Evolutionary conservation across 2,888 invertebrate genomes (phyloP).

Genomic region (Epsilonema sp.): DNA sequence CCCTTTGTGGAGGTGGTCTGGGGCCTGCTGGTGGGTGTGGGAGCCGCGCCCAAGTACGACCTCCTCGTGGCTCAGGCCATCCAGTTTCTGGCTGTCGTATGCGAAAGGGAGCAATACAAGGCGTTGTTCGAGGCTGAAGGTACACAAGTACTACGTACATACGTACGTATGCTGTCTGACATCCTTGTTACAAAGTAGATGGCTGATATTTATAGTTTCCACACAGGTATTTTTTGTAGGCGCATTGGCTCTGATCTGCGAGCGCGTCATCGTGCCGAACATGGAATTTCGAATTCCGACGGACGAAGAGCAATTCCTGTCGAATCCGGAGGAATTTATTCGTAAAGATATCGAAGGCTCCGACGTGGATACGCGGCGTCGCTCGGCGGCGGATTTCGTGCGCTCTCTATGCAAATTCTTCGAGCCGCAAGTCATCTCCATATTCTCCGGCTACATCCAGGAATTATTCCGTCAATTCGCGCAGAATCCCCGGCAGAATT

Average conservation of each 20-base stretch:
- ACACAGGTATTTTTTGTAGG: slow-evolving; percentile 22
- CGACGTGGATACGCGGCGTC: slow-evolving; percentile 80
- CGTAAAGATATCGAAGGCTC: slow-evolving; percentile 72
- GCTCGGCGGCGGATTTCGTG: slow-evolving; percentile 91
- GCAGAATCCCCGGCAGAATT: slow-evolving; percentile 52
- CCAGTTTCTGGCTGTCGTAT: slow-evolving; percentile 79
- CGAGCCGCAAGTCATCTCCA: slow-evolving; percentile 36
- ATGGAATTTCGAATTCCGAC: slow-evolving; percentile 75
- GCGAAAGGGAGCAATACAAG: slow-evolving; percentile 68
- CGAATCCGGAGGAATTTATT: slow-evolving; percentile 92
- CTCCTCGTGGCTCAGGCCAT: slow-evolving; percentile 70
- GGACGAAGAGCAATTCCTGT: slow-evolving; percentile 89
- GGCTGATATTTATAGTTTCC: background rate
- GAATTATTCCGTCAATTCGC: slow-evolving; percentile 40
- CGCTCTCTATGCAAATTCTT: slow-evolving; percentile 68
- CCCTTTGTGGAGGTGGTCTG: slow-evolving; percentile 84
- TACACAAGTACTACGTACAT: no score
- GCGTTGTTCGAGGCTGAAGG: no score
- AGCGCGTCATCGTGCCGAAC: slow-evolving; percentile 95
- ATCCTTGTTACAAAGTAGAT: no score
- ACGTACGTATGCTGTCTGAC: no score
- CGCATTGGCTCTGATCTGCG: slow-evolving; percentile 72
- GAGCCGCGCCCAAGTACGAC: slow-evolving; percentile 20
- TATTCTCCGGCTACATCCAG: slow-evolving; percentile 7
- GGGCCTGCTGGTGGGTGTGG: slow-evolving; percentile 50